A percentile compares a stretch with the other conserved stretches of the same genome.
Conservation (phyloP, 1,140 invertebrate genomes). For the Anthonomus grandis region DNA sequence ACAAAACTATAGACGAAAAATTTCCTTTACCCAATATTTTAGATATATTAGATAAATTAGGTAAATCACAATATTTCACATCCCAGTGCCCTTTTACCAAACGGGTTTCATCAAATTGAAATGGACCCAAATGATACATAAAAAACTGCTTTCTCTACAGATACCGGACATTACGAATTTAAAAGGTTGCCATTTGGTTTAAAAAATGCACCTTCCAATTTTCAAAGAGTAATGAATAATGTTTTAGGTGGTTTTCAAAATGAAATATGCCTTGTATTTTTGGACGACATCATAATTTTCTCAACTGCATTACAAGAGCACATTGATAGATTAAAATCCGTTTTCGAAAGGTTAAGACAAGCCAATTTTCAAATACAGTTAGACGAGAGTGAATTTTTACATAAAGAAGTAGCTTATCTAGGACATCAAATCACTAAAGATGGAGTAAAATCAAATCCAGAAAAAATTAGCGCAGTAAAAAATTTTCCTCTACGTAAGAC, state of each 20-base stretch:
- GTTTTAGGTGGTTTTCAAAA: constrained; percentile 42
- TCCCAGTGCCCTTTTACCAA: constrained; percentile 46
- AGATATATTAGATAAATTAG: constrained; percentile 43
- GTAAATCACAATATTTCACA: constrained; percentile 43
- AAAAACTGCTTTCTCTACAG: constrained; percentile 48
- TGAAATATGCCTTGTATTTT: constrained; percentile 27
- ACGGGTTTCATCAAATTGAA: constrained; percentile 52
- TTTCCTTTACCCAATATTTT: constrained; percentile 56
- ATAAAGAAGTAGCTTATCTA: constrained; percentile 30
- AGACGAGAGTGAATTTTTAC: constrained; percentile 16
- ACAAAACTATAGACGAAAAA: constrained; percentile 47
- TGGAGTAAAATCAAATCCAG: constrained; percentile 34
- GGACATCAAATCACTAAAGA: constrained; percentile 31
- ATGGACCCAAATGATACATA: constrained; percentile 37
- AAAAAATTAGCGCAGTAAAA: constrained; percentile 21
- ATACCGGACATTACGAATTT: constrained; percentile 47
- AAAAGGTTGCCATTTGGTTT: constrained; percentile 46
- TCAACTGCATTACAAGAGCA: constrained; percentile 21
- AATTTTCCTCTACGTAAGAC: constrained; percentile 20
- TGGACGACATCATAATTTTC: constrained; percentile 31
- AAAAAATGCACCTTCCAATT: constrained; percentile 47
- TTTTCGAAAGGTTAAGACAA: constrained; percentile 12
- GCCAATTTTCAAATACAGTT: constrained; percentile 25
- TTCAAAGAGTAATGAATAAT: constrained; percentile 49
- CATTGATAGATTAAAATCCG: constrained; percentile 4